These are phyloP conservation scores for Microplitis demolitor DNA, from an alignment of 1,140 invertebrate genomes.

Conservation along the genomic window DNA sequence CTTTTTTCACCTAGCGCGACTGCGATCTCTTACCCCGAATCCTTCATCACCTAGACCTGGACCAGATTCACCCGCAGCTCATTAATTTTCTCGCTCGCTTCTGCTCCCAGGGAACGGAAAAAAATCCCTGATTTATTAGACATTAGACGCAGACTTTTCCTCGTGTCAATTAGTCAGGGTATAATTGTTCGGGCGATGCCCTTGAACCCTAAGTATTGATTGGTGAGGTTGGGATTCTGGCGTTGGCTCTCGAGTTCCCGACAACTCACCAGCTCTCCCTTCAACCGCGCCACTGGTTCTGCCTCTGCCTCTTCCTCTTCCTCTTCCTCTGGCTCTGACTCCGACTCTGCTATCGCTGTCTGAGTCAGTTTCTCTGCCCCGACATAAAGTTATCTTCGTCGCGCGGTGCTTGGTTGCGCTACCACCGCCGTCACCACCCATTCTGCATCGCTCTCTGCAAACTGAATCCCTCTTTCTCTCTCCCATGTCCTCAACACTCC, in stretches of 20 bases:
- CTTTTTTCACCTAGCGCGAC: constrained; percentile 6
- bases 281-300: no score
- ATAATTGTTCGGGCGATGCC: constrained; percentile 62
- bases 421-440: constrained; percentile 26
- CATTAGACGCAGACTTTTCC: constrained; percentile 30
- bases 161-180: constrained; percentile 53
- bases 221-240: constrained; percentile 57
- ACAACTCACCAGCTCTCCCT: no score
- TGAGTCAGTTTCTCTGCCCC: background rate
- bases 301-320: no score
- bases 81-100: no score
- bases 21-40: background rate
- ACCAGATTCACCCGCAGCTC: no score
- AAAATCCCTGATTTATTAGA: background rate
- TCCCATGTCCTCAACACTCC: constrained; percentile 19
- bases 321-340: background rate
- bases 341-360: no score
- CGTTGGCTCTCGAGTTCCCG: constrained; percentile 38
- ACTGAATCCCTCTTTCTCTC: constrained; percentile 6
- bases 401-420: constrained; percentile 6
- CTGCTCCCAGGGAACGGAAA: no score
- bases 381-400: constrained; percentile 19
- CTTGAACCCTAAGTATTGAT: constrained; percentile 63
- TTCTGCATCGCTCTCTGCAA: constrained; percentile 24
- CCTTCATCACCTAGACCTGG: no score